Evolutionary conservation across 2,888 invertebrate genomes (phyloP).

Genomic region (Penaeus monodon): DNA sequence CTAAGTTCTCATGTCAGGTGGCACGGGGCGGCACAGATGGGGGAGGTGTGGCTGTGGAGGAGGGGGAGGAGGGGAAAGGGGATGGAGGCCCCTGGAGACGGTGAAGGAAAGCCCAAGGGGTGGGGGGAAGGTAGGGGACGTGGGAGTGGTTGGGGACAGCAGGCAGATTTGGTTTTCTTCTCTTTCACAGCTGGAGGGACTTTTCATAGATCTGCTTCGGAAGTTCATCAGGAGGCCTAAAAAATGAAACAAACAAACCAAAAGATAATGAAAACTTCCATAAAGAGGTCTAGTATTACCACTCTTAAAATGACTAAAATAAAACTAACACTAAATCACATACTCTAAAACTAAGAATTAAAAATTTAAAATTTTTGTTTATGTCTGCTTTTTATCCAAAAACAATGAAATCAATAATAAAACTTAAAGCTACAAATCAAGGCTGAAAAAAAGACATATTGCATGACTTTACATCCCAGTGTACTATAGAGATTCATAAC

Average conservation of each 20-base stretch:
- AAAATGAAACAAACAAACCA: conserved; percentile 3
- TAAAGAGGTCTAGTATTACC: not conserved
- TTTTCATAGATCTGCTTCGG: conserved; percentile 62
- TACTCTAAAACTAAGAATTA: no score
- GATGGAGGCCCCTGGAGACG: conserved; percentile 11
- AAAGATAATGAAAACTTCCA: not conserved
- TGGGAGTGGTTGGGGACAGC: conserved; percentile 52
- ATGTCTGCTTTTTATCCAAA: no score
- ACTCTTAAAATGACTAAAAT: not conserved
- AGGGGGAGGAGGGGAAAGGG: conserved; percentile 33
- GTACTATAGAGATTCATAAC: no score
- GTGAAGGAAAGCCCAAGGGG: conserved; percentile 34
- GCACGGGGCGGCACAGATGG: conserved; percentile 55
- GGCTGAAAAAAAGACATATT: no score
- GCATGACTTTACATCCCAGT: no score
- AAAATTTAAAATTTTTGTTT: no score
- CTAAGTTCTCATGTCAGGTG: conserved; percentile 57
- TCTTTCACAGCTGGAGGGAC: conserved; percentile 61
- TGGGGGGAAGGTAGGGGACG: conserved; percentile 56
- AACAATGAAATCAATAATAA: no score
- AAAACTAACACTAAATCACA: no score
- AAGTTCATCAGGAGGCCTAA: conserved; percentile 61
- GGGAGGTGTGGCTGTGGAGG: conserved; percentile 25
- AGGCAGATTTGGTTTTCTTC: conserved; percentile 57
- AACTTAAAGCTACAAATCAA: no score